Evolutionary conservation across 2,797 vertebrate species (phyloP).

Genomic region (Danio albolineatus): DNA sequence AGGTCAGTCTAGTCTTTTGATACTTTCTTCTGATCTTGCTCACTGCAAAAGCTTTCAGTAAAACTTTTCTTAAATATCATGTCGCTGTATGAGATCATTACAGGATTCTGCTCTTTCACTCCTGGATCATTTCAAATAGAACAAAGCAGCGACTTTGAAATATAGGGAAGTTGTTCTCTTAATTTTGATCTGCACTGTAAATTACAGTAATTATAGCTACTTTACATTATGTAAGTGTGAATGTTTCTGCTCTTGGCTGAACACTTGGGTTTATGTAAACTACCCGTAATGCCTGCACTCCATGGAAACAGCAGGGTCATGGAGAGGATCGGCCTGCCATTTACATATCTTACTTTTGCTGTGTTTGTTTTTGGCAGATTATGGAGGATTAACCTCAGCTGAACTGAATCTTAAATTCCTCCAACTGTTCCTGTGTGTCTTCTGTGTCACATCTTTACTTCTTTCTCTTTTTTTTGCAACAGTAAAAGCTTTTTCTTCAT

Average conservation of each 20-base stretch:
- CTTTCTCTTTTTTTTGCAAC: not conserved
- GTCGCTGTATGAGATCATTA: no score
- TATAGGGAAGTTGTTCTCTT: no score
- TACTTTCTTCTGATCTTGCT: no score
- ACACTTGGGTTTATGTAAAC: slow-evolving; percentile 12
- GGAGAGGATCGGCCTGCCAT: slow-evolving; percentile 28
- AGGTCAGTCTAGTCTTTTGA: no score
- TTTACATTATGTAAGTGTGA: not conserved
- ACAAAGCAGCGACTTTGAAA: no score
- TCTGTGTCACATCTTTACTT: not conserved
- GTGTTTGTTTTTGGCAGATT: slow-evolving; percentile 58
- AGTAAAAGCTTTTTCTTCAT: not conserved
- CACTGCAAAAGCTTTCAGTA: no score
- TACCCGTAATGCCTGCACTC: slow-evolving; percentile 33
- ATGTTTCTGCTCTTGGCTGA: not conserved
- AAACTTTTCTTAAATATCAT: no score
- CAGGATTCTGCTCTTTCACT: no score
- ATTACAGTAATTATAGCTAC: no score
- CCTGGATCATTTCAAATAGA: no score
- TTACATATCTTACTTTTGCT: slow-evolving; percentile 56
- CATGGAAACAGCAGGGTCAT: slow-evolving; percentile 42
- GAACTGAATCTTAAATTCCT: slow-evolving; percentile 41
- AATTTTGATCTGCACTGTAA: no score
- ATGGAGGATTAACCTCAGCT: slow-evolving; percentile 51
- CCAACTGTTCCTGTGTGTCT: slow-evolving; percentile 8